Percentiles rank a stretch among this genome's conserved stretches.
These are phyloP conservation scores for Salpingus planirostris DNA, from an alignment of 2,888 invertebrate species.

Conservation along the genomic window DNA sequence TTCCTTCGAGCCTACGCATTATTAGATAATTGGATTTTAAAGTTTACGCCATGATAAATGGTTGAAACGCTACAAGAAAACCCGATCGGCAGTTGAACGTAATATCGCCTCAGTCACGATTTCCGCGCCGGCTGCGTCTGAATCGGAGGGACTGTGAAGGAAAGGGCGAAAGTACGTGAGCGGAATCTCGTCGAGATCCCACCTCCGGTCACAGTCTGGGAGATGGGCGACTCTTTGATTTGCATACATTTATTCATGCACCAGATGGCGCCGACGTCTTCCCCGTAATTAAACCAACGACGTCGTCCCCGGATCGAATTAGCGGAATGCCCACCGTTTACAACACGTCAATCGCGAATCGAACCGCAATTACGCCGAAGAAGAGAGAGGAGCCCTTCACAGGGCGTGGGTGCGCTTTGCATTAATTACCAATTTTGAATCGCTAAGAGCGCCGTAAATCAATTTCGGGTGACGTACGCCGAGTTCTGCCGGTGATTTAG, in stretches of 20 bases:
- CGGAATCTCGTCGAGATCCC: slow-evolving; percentile 24
- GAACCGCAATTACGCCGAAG: too few relatives aligned
- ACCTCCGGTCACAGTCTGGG: slow-evolving; percentile 19
- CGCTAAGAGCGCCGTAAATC: slow-evolving; percentile 23
- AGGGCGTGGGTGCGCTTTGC: slow-evolving; percentile 12
- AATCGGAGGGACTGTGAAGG: slow-evolving; percentile 23
- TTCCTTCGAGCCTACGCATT: too few relatives aligned
- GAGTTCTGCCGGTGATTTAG: slow-evolving; percentile 23
- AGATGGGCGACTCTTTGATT: slow-evolving; percentile 19
- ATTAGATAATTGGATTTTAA: slow-evolving; percentile 15
- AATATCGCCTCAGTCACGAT: slow-evolving; percentile 39
- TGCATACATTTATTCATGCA: slow-evolving; percentile 18
- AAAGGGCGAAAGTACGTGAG: slow-evolving; percentile 34
- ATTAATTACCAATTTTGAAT: slow-evolving; percentile 25
- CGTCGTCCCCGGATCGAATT: too few relatives aligned
- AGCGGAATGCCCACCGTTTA: too few relatives aligned
- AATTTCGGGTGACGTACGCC: slow-evolving; percentile 23
- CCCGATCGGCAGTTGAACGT: slow-evolving; percentile 23
- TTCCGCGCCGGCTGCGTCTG: slow-evolving; percentile 36
- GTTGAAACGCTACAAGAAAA: slow-evolving; percentile 21
- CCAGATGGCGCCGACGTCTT: slow-evolving; percentile 13
- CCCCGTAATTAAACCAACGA: slow-evolving; percentile 10
- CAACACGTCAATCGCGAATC: too few relatives aligned
- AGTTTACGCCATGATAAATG: slow-evolving; percentile 19
- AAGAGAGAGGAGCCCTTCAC: too few relatives aligned